These are phyloP conservation scores for Peucedramus taeniatus DNA, from an alignment of 2,113 vertebrate genomes.

Conservation along the genomic window DNA sequence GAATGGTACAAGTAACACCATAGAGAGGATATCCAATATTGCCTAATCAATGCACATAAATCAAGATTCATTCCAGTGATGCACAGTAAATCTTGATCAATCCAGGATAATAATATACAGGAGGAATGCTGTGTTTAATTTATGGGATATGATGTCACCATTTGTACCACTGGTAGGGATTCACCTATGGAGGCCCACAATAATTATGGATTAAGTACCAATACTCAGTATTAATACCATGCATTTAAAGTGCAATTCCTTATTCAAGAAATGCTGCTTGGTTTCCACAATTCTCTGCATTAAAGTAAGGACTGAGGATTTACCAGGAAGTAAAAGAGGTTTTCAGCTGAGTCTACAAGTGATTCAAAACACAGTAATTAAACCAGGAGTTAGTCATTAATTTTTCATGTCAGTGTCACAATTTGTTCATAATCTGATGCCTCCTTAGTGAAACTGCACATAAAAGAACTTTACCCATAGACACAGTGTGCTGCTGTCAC, in stretches of 20 bases:
- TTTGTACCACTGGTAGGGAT: background rate
- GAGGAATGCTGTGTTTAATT: background rate
- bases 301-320: background rate
- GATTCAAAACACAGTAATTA: background rate
- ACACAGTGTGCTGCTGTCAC: slow-evolving; percentile 92
- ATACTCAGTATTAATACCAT: background rate
- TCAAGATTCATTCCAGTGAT: background rate
- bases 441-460: background rate
- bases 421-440: background rate
- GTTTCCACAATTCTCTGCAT: background rate
- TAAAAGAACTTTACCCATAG: slow-evolving; percentile 77
- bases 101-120: background rate
- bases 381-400: background rate
- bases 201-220: background rate
- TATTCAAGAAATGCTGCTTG: background rate
- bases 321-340: background rate
- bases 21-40: background rate
- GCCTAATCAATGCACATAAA: background rate
- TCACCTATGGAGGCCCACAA: background rate
- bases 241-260: background rate
- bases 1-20: background rate
- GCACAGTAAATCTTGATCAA: background rate
- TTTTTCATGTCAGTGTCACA: background rate
- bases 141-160: background rate
- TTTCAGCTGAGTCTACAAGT: background rate